These are phyloP conservation scores for Megaceryle torquata DNA, from an alignment of 2,113 vertebrate species.

Conservation along the genomic window DNA sequence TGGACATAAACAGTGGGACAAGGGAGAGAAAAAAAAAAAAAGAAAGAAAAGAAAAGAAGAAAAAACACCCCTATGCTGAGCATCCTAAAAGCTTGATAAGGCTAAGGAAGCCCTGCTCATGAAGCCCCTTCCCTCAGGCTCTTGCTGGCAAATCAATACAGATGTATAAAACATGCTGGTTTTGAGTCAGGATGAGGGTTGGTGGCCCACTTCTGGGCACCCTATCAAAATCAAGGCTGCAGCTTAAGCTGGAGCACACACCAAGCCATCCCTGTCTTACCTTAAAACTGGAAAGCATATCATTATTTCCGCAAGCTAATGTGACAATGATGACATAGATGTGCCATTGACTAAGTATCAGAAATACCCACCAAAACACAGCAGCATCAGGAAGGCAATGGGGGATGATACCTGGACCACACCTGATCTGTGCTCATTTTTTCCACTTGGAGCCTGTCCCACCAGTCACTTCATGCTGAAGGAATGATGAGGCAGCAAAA, in stretches of 20 bases:
- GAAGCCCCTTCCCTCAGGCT: background rate
- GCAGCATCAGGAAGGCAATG: background rate
- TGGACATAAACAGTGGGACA: background rate
- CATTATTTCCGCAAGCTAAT: background rate
- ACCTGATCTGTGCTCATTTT: background rate
- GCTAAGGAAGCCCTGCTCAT: background rate
- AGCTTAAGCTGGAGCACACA: background rate
- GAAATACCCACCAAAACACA: background rate
- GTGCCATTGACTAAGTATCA: accelerated
- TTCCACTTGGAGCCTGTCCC: background rate
- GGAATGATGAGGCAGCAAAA: background rate
- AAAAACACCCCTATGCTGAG: background rate
- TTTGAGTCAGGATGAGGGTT: background rate
- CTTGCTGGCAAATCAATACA: accelerated
- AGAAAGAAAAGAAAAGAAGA: background rate
- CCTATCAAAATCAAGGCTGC: background rate
- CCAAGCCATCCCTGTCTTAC: background rate
- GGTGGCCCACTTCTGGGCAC: background rate
- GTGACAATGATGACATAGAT: accelerated
- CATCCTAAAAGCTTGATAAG: background rate
- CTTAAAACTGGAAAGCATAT: background rate
- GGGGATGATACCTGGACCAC: background rate
- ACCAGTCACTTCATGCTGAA: background rate
- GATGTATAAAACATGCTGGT: accelerated
- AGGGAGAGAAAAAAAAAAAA: background rate